Conservation (phyloP, 2,113 vertebrate species). For the Chrysemys picta region DNA sequence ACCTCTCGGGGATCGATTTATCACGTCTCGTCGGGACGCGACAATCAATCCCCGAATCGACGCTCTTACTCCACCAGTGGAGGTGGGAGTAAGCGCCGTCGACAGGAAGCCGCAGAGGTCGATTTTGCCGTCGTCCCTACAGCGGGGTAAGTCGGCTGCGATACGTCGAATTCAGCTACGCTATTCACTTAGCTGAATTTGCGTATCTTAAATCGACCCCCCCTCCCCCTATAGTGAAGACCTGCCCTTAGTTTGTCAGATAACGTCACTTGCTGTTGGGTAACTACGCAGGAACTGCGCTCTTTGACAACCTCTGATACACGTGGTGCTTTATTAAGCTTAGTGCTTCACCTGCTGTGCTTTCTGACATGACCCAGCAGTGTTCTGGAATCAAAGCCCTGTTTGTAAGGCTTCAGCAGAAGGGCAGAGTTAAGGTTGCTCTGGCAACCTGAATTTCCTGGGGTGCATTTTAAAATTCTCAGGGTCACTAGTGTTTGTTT, state of each 20-base stretch:
- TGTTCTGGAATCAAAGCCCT: background rate
- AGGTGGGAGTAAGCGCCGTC: too few relatives aligned
- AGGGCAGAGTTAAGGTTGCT: background rate
- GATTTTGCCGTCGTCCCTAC: too few relatives aligned
- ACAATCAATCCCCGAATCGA: too few relatives aligned
- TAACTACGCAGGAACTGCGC: background rate
- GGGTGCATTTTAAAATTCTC: background rate
- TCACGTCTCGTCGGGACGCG: too few relatives aligned
- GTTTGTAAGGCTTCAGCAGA: background rate
- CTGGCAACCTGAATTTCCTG: background rate
- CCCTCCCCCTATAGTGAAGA: too few relatives aligned
- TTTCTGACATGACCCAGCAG: background rate
- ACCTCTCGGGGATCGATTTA: too few relatives aligned
- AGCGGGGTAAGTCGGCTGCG: too few relatives aligned
- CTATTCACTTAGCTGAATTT: too few relatives aligned
- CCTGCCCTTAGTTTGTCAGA: background rate
- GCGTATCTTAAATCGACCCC: too few relatives aligned
- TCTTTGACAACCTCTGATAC: background rate
- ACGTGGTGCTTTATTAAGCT: background rate
- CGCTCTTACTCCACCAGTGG: too few relatives aligned
- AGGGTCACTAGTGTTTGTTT: background rate
- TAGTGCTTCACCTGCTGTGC: background rate
- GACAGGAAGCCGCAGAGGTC: too few relatives aligned
- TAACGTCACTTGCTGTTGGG: background rate
- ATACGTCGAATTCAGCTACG: too few relatives aligned